Conservation (phyloP, 2,888 invertebrate genomes). For the Reticulitermes lucifugus region DNA sequence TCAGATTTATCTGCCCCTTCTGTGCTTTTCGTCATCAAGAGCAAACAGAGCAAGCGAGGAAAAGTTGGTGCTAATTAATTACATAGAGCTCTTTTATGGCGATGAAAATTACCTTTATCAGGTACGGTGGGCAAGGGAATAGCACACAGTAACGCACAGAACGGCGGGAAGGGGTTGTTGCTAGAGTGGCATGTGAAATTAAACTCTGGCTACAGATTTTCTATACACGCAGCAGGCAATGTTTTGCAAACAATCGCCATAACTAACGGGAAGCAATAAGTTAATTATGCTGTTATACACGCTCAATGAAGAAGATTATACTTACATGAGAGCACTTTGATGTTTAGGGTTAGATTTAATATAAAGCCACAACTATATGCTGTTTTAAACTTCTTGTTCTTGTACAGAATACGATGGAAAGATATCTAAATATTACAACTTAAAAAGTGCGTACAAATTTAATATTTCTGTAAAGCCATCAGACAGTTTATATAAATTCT, state of each 20-base stretch:
- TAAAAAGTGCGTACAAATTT: too few species aligned
- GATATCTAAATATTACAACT: too few species aligned
- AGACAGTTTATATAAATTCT: too few species aligned
- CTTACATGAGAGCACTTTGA: not conserved
- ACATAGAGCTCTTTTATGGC: slow-evolving; percentile 46
- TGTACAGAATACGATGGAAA: too few species aligned
- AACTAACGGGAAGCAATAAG: not conserved
- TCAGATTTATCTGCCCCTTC: not conserved
- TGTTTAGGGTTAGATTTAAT: not conserved
- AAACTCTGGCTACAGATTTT: slow-evolving; percentile 16
- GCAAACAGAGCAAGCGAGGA: slow-evolving; percentile 15
- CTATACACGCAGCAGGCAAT: not conserved
- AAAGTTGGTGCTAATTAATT: slow-evolving; percentile 45
- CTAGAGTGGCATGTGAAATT: not conserved
- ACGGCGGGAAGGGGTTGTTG: not conserved
- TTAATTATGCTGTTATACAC: not conserved
- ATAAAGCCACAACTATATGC: not conserved
- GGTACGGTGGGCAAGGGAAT: slow-evolving; percentile 17
- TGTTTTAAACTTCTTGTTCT: not conserved
- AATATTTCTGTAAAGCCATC: too few species aligned
- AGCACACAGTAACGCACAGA: not conserved
- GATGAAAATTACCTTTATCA: slow-evolving; percentile 45
- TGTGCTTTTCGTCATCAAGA: not conserved
- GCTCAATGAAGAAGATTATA: not conserved
- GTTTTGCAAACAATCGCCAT: not conserved